These are phyloP conservation scores for Camelus dromedarius DNA, from an alignment of 2,113 vertebrate genomes.

Conservation along the genomic window DNA sequence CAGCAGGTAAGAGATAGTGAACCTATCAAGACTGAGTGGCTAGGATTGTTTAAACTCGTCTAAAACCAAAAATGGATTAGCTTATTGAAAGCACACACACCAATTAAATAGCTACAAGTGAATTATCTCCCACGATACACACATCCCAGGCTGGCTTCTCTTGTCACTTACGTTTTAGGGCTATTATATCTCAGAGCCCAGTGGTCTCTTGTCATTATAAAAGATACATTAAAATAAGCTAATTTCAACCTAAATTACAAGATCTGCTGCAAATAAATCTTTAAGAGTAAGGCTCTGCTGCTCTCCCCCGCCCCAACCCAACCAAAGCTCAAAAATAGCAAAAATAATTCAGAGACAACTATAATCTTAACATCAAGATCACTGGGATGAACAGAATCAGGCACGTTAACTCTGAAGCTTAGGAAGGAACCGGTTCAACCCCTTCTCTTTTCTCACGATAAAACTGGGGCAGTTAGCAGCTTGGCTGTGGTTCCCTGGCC, in stretches of 20 bases:
- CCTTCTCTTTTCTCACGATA: not conserved
- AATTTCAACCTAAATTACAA: slow-evolving; percentile 15
- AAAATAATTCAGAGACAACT: slow-evolving; percentile 24
- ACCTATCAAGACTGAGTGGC: slow-evolving; percentile 22
- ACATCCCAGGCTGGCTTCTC: not conserved
- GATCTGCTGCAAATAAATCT: not conserved
- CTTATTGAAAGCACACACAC: slow-evolving; percentile 14
- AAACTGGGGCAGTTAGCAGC: not conserved
- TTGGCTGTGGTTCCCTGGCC: not conserved
- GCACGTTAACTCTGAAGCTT: not conserved
- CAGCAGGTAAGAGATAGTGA: not conserved
- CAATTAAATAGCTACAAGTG: slow-evolving; percentile 20
- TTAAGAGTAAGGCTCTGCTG: not conserved
- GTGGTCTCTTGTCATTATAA: not conserved
- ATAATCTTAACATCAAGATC: slow-evolving; percentile 2
- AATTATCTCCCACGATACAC: slow-evolving; percentile 32
- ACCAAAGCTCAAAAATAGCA: not conserved
- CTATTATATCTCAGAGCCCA: not conserved
- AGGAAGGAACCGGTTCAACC: not conserved
- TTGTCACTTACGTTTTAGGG: not conserved
- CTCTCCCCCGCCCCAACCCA: not conserved
- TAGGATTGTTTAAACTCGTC: slow-evolving; percentile 1
- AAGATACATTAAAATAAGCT: slow-evolving; percentile 16
- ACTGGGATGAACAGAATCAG: not conserved
- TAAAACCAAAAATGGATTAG: not conserved